Evolutionary conservation across 2,888 invertebrate genomes (phyloP).

Genomic region (Troilus luridus): DNA sequence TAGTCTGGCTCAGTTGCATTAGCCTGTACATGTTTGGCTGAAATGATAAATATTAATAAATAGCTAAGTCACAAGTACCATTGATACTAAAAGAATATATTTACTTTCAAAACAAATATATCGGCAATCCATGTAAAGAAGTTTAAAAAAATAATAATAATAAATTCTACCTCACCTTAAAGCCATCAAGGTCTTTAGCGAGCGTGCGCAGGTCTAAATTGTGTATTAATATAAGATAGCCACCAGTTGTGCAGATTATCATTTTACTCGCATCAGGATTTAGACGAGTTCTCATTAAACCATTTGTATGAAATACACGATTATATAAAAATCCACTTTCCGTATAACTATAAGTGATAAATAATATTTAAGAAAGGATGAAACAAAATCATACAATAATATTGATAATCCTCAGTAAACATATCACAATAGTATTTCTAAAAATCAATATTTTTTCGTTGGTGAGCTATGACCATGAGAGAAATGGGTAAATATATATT

Average conservation of each 20-base stretch:
- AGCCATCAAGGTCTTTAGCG: slow-evolving; percentile 85
- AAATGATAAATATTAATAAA: slow-evolving; percentile 66
- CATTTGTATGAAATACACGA: slow-evolving; percentile 88
- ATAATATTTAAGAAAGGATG: too few species aligned
- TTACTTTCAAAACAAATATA: neutral
- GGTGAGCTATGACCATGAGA: too few species aligned
- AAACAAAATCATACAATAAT: too few species aligned
- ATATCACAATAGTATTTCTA: too few species aligned
- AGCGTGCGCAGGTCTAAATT: slow-evolving; percentile 86
- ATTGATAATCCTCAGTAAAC: too few species aligned
- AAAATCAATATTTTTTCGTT: too few species aligned
- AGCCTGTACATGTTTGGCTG: slow-evolving; percentile 91
- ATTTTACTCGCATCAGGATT: slow-evolving; percentile 89
- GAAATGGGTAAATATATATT: too few species aligned
- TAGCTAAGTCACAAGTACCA: neutral
- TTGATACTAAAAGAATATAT: too few species aligned
- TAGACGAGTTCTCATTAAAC: slow-evolving; percentile 88
- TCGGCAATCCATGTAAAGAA: neutral
- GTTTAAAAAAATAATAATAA: neutral
- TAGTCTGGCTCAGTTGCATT: slow-evolving; percentile 89
- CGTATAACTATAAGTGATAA: slow-evolving; percentile 71
- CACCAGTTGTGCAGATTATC: slow-evolving; percentile 91
- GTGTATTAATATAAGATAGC: slow-evolving; percentile 91
- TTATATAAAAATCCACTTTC: slow-evolving; percentile 84
- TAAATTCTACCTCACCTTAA: slow-evolving; percentile 75